Percentiles rank a stretch among this genome's conserved stretches.
phyloP scores from a whole-genome alignment of 2,113 vertebrate genomes.

The Lontra canadensis region DNA sequence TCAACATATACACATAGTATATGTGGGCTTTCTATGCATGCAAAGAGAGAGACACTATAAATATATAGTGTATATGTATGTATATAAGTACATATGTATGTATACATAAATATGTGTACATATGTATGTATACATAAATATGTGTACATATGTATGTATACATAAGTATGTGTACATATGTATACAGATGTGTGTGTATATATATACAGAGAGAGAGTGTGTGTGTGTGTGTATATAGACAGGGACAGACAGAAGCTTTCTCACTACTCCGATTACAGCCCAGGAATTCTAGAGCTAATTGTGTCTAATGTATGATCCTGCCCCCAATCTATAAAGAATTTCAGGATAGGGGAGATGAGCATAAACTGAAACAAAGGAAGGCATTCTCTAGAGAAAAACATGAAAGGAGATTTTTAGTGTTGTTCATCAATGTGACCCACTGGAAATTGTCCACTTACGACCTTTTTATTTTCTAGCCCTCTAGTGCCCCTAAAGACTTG shows the following conservation, averaged over 20 bases:
- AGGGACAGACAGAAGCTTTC: neutral
- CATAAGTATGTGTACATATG: no score
- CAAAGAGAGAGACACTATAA: neutral
- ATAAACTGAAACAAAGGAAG: neutral
- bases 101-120: no score
- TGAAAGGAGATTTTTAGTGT: neutral
- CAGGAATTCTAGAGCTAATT: neutral
- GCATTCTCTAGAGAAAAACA: neutral
- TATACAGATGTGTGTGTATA: fast-evolving
- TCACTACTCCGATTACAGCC: neutral
- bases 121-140: no score
- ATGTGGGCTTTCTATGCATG: neutral
- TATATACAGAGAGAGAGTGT: no score
- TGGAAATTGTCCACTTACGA: neutral
- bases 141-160: no score
- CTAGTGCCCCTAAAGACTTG: neutral
- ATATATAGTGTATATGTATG: neutral
- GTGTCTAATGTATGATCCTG: neutral
- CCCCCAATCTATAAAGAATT: neutral
- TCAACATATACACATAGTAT: neutral
- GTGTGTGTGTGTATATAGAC: no score
- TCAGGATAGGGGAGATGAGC: neutral
- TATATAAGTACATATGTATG: neutral
- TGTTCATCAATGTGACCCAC: neutral
- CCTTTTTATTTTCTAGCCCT: neutral